A percentile compares a stretch with the other conserved stretches of the same genome.
These are phyloP conservation scores for Cisticola juncidis DNA, from an alignment of 2,113 vertebrate genomes.

Conservation along the genomic window DNA sequence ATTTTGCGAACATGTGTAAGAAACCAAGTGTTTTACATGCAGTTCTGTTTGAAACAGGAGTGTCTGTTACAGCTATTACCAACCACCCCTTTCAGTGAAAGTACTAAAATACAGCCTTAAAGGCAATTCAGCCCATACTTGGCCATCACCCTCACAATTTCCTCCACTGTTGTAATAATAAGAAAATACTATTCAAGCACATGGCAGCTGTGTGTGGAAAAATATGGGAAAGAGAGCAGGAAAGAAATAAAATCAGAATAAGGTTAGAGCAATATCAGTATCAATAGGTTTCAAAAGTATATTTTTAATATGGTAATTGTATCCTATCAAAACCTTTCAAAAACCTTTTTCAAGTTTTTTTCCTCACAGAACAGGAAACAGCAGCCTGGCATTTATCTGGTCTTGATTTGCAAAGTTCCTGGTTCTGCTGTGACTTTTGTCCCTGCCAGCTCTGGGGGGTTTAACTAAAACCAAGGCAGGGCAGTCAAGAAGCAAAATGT, in stretches of 20 bases:
- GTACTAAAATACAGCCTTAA: not conserved
- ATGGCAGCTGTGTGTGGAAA: not conserved
- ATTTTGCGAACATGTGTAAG: not conserved
- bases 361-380: not conserved
- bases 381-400: not conserved
- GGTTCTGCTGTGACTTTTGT: not conserved
- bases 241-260: not conserved
- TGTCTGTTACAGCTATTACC: not conserved
- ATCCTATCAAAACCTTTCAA: not conserved
- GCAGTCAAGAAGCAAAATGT: not conserved
- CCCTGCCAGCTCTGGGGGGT: not conserved
- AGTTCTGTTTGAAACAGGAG: not conserved
- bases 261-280: not conserved
- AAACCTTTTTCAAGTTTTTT: too few species aligned
- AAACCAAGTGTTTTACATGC: not conserved
- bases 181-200: not conserved
- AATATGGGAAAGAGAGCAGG: not conserved
- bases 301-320: not conserved
- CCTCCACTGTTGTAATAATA: not conserved
- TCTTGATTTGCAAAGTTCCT: not conserved
- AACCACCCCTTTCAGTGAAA: not conserved
- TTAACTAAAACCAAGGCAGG: not conserved
- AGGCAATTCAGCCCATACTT: not conserved
- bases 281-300: not conserved
- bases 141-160: not conserved